phyloP scores from a whole-genome alignment of 2,113 vertebrate genomes.

The Vulpes ferrilata region DNA sequence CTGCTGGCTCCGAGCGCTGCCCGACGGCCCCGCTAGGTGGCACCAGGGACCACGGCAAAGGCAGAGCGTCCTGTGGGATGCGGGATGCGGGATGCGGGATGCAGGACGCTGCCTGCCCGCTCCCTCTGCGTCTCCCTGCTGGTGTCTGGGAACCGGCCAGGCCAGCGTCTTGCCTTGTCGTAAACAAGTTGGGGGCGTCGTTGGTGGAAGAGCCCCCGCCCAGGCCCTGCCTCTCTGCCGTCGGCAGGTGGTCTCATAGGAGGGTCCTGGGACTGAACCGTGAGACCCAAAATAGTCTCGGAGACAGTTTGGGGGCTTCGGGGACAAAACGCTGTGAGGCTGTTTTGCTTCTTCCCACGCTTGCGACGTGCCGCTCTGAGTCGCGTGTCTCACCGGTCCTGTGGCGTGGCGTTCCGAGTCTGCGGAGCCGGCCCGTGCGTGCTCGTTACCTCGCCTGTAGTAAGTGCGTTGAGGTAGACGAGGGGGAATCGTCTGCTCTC shows the following conservation, averaged over 20 bases:
- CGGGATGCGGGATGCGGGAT: background rate
- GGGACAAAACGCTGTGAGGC: accelerated
- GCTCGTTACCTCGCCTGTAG: too few relatives aligned
- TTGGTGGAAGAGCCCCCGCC: background rate
- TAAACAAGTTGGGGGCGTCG: accelerated
- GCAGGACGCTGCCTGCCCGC: accelerated
- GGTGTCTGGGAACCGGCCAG: accelerated
- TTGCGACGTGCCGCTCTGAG: accelerated
- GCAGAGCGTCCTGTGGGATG: accelerated
- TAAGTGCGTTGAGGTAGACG: accelerated
- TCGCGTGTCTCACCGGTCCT: accelerated
- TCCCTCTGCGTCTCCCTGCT: background rate
- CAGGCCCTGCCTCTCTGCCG: background rate
- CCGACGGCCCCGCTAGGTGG: background rate
- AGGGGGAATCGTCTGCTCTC: background rate
- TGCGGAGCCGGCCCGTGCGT: accelerated
- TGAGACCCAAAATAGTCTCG: accelerated
- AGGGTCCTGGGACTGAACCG: accelerated
- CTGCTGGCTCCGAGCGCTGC: background rate
- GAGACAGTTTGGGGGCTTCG: background rate
- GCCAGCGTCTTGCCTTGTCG: background rate
- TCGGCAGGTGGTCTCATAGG: accelerated
- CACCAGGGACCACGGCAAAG: background rate
- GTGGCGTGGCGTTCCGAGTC: background rate
- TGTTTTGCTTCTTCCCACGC: accelerated